phyloP scores from a whole-genome alignment of 2,113 vertebrate genomes.

The Epinephelus fuscoguttatus region DNA sequence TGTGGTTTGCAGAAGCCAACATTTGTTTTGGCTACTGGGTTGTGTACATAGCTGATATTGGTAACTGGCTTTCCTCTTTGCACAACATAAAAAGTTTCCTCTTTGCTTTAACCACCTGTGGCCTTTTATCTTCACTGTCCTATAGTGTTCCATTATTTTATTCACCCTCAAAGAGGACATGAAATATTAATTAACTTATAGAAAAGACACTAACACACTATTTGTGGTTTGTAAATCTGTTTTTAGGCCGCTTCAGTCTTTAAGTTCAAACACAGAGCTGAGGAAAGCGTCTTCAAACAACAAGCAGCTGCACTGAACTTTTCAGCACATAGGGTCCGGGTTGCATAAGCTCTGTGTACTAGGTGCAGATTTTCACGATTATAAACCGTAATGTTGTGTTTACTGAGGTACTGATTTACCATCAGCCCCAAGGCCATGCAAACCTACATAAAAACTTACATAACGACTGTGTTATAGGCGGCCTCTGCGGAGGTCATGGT shows the following conservation, averaged over 20 bases:
- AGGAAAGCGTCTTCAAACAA: constrained; percentile 4
- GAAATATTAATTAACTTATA: neutral
- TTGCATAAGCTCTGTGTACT: constrained; percentile 48
- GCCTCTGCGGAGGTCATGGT: constrained; percentile 17
- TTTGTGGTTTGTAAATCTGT: neutral
- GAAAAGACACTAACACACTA: neutral
- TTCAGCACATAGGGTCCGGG: constrained; percentile 4
- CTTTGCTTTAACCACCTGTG: too few relatives aligned
- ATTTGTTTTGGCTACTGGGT: too few relatives aligned
- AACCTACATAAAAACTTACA: constrained; percentile 57
- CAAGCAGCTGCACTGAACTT: neutral
- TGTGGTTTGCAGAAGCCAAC: too few relatives aligned
- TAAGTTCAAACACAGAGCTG: neutral
- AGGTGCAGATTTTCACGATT: constrained; percentile 12
- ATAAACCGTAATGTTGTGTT: constrained; percentile 53
- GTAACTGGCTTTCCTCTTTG: too few relatives aligned
- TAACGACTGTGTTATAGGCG: constrained; percentile 42
- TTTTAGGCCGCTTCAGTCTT: neutral
- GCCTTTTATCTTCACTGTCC: too few relatives aligned
- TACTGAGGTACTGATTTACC: constrained; percentile 55
- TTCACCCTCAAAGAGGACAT: neutral
- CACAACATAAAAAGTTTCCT: too few relatives aligned
- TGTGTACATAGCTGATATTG: too few relatives aligned
- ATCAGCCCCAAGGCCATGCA: neutral
- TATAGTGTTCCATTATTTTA: neutral